A percentile compares a stretch with the other conserved stretches of the same genome.
These are phyloP conservation scores for Rattus rattus DNA, from an alignment of 2,113 vertebrate species.

Conservation along the genomic window DNA sequence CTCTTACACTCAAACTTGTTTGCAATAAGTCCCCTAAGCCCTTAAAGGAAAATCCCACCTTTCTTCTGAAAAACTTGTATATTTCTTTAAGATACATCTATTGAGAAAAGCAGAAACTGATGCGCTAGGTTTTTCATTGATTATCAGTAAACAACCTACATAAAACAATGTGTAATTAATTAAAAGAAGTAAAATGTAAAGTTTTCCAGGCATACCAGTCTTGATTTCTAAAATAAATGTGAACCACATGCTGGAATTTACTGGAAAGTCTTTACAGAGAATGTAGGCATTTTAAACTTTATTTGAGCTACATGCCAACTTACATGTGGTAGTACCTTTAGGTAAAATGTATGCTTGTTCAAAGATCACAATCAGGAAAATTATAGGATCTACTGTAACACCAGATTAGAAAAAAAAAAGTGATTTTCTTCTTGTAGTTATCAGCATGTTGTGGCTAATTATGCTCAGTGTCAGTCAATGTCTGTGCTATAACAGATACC, in stretches of 20 bases:
- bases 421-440: not conserved
- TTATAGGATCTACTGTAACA: not conserved
- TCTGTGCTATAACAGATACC: not conserved
- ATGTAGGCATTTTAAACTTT: not conserved
- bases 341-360: not conserved
- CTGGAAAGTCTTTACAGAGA: not conserved
- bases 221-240: conserved; percentile 48
- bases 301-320: not conserved
- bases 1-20: conserved; percentile 47
- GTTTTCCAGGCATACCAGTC: conserved; percentile 8
- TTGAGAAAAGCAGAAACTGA: conserved; percentile 64
- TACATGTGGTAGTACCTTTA: not conserved
- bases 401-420: not conserved
- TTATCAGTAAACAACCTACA: conserved; percentile 19
- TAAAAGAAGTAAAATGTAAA: conserved; percentile 5
- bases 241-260: conserved; percentile 33
- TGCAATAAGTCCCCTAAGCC: conserved; percentile 48
- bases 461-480: not conserved
- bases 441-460: not conserved
- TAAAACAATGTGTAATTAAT: not conserved
- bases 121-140: conserved; percentile 13
- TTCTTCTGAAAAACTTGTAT: conserved; percentile 28
- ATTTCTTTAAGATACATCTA: conserved; percentile 41
- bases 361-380: not conserved
- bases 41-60: conserved; percentile 59